phyloP scores from a whole-genome alignment of 2,797 vertebrate genomes.

The Acanthurus tractus region DNA sequence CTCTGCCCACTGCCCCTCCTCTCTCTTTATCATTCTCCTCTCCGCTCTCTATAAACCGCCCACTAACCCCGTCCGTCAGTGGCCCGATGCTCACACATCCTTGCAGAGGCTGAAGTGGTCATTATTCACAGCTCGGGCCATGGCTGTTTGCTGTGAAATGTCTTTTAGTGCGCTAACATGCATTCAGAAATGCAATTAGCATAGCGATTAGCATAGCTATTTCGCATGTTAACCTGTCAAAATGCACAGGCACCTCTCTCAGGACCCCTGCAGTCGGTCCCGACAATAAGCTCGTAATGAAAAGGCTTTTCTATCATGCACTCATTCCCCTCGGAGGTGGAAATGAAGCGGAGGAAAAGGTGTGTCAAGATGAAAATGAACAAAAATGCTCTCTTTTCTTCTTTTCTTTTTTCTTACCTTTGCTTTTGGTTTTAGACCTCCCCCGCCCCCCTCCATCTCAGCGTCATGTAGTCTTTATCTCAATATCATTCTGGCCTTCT shows the following conservation, averaged over 20 bases:
- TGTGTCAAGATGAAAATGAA: slow-evolving; percentile 2
- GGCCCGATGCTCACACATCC: slow-evolving; percentile 53
- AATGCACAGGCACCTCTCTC: slow-evolving; percentile 46
- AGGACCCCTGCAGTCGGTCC: slow-evolving; percentile 44
- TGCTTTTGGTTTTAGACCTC: neutral
- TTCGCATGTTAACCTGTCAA: slow-evolving; percentile 66
- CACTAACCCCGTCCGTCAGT: slow-evolving; percentile 64
- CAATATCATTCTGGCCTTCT: slow-evolving; percentile 65
- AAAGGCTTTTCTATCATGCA: slow-evolving; percentile 25
- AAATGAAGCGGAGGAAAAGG: slow-evolving; percentile 4
- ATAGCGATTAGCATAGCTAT: slow-evolving; percentile 67
- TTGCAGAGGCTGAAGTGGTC: slow-evolving; percentile 69
- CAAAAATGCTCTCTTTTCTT: neutral
- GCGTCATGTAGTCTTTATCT: slow-evolving; percentile 56
- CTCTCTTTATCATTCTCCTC: slow-evolving; percentile 44
- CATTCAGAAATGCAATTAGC: slow-evolving; percentile 69
- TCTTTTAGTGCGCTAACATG: slow-evolving; percentile 61
- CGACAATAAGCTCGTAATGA: slow-evolving; percentile 46
- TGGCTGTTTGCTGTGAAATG: slow-evolving; percentile 73
- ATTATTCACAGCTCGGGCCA: slow-evolving; percentile 71
- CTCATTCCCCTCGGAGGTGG: slow-evolving; percentile 20
- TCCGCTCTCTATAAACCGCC: slow-evolving; percentile 53
- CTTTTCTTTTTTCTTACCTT: no score
- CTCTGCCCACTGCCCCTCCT: slow-evolving; percentile 27
- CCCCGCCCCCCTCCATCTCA: slow-evolving; percentile 18